Evolutionary conservation across 2,113 vertebrate species (phyloP), one percentile per base, ranked within the genome.

Genomic region (Prochilodus magdalenae): DNA sequence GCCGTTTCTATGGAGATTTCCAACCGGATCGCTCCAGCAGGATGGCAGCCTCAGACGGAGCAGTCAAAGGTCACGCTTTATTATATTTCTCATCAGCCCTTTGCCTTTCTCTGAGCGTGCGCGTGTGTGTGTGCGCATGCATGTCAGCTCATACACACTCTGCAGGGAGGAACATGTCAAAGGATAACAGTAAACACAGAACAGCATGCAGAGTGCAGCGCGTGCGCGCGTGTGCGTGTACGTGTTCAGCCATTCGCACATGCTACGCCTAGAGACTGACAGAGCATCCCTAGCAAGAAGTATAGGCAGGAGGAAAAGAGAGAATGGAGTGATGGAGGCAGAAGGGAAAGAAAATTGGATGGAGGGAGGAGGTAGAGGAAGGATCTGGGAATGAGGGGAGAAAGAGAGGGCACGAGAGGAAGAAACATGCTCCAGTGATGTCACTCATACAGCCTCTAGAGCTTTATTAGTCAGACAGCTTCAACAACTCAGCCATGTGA

Each of bases 401-500:
- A 70, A 4, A 40, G 65, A 20, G 66, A 7, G 72, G 15, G 47
- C 20, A 22, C 29, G 4, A 26, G 24, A 11, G 3, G 76, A 82
- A 40, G 83, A 79, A 84, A 75, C 36, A 67, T 80, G 76, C 82
- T 78, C 75, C 73, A 86, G 71, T 79, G 77, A 74, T 79, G 59
- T 83, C 81, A 82, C 82, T 81, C 66, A 79, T 51, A 81, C 63
- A 63, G 79, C 87, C 87, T 89, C 83, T 82, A 40, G 86, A 86
- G 89, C 75, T 90, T 87, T 86, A 86, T 89, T 90, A 86, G 69
- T 47, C 78, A 85, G 81, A 87, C 75, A 89, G 77, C 72, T 85
- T 69, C 76, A 90, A 74, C 82, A 83, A 80, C 59, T 89, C 77
- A 86, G 26, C 73, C 79, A 27, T 74, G 75, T 81, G 67, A 75